Percentiles rank a stretch among this genome's conserved stretches.
Evolutionary conservation across 2,888 invertebrate species (phyloP).

Genomic region (Vandiemenella viatica): DNA sequence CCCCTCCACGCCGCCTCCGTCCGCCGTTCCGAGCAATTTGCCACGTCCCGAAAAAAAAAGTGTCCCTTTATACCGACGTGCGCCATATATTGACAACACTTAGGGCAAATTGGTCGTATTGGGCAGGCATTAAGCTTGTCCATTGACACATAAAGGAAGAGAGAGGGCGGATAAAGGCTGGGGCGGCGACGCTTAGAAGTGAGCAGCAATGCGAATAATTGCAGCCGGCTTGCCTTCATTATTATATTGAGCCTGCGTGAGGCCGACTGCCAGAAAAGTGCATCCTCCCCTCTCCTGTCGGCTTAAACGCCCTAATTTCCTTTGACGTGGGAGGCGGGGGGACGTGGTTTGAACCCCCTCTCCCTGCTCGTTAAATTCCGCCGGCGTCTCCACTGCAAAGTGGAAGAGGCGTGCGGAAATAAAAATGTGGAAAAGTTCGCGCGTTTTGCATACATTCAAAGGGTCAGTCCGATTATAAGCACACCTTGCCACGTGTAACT

Average conservation of each 20-base stretch:
- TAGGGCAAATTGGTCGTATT: conserved; percentile 16
- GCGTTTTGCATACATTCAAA: too few relatives aligned
- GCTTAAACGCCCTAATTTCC: not conserved
- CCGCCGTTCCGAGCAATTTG: conserved; percentile 14
- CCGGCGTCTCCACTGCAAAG: too few relatives aligned
- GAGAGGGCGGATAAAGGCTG: conserved; percentile 4
- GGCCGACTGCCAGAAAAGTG: not conserved
- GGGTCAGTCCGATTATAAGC: too few relatives aligned
- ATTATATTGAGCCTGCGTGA: conserved; percentile 1
- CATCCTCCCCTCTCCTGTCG: not conserved
- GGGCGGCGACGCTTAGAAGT: not conserved
- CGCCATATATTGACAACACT: conserved; percentile 17
- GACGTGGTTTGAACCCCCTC: not conserved
- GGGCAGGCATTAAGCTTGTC: conserved; percentile 15
- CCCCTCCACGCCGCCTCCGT: not conserved
- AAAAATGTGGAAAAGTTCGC: too few relatives aligned
- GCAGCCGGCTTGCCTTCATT: conserved; percentile 11
- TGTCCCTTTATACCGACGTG: conserved; percentile 4
- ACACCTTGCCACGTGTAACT: too few relatives aligned
- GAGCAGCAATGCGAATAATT: conserved; percentile 8
- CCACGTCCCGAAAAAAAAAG: conserved; percentile 11
- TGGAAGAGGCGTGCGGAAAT: too few relatives aligned
- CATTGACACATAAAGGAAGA: conserved; percentile 14
- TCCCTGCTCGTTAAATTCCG: not conserved
- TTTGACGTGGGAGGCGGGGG: not conserved